Percentiles rank a stretch among this genome's conserved stretches.
Conservation (phyloP, 2,797 vertebrate species). For the Erethizon dorsatum region DNA sequence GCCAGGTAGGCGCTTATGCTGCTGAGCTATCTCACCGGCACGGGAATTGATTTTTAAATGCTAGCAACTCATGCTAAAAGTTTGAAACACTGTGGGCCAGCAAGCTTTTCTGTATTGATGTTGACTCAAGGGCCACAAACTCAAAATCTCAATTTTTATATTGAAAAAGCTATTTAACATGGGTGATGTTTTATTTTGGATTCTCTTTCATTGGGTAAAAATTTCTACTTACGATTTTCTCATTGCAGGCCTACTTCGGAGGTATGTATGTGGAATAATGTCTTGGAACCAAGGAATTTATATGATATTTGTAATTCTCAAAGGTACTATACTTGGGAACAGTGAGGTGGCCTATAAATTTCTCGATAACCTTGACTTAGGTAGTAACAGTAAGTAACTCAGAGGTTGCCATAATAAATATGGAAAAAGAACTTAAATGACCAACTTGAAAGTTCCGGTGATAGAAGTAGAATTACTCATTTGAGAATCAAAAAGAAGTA, state of each 20-base stretch:
- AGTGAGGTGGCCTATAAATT: background rate
- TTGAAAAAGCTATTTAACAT: conserved; percentile 31
- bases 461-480: conserved; percentile 40
- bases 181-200: background rate
- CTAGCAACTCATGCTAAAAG: background rate
- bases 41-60: background rate
- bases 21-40: no score
- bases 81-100: background rate
- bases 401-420: conserved; percentile 53
- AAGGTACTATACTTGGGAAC: background rate
- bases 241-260: background rate
- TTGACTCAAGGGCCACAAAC: conserved; percentile 29
- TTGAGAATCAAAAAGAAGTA: conserved; percentile 68
- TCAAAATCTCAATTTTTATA: conserved; percentile 55
- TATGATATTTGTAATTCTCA: conserved; percentile 29
- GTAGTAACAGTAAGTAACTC: background rate
- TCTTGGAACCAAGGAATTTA: conserved; percentile 12
- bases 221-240: conserved; percentile 15
- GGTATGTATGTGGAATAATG: background rate
- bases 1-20: no score
- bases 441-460: conserved; percentile 51
- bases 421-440: conserved; percentile 60
- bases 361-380: conserved; percentile 65
- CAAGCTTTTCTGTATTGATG: background rate
- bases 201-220: background rate